A percentile compares a stretch with the other conserved stretches of the same genome.
These are phyloP conservation scores for Argentina silus DNA, from an alignment of 2,797 vertebrate species.

Conservation along the genomic window DNA sequence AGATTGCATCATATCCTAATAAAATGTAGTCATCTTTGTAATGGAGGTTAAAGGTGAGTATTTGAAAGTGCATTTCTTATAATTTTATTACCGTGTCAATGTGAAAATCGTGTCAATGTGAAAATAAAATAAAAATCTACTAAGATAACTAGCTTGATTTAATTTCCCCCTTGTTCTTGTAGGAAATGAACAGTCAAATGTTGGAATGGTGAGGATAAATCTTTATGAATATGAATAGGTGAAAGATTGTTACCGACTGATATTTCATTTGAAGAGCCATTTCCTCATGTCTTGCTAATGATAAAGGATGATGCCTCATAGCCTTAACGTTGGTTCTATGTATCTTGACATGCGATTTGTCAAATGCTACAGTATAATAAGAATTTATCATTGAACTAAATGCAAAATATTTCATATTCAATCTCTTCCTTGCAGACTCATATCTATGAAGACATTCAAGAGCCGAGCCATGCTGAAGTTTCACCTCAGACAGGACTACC, in stretches of 20 bases:
- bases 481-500: background rate
- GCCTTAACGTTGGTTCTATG: background rate
- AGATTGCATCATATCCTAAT: too few species aligned
- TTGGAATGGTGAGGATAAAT: slow-evolving; percentile 52
- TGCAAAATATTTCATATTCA: background rate
- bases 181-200: slow-evolving; percentile 39
- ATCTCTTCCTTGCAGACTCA: slow-evolving; percentile 43
- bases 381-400: background rate
- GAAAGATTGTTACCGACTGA: too few species aligned
- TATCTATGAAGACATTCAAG: slow-evolving; percentile 50
- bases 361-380: too few species aligned
- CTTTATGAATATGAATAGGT: too few species aligned
- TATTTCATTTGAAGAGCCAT: too few species aligned
- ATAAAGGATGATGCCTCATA: too few species aligned
- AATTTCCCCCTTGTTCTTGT: slow-evolving; percentile 18
- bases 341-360: background rate
- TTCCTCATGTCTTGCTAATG: too few species aligned
- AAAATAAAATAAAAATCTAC: background rate
- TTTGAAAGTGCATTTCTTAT: slow-evolving; percentile 2
- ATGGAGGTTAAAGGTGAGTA: slow-evolving; percentile 49
- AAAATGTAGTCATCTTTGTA: too few species aligned
- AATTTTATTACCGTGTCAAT: too few species aligned
- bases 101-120: background rate
- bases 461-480: slow-evolving; percentile 26
- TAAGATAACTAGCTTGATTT: background rate